These are phyloP conservation scores for Carassius gibelio DNA, from an alignment of 2,113 vertebrate species.

Conservation along the genomic window DNA sequence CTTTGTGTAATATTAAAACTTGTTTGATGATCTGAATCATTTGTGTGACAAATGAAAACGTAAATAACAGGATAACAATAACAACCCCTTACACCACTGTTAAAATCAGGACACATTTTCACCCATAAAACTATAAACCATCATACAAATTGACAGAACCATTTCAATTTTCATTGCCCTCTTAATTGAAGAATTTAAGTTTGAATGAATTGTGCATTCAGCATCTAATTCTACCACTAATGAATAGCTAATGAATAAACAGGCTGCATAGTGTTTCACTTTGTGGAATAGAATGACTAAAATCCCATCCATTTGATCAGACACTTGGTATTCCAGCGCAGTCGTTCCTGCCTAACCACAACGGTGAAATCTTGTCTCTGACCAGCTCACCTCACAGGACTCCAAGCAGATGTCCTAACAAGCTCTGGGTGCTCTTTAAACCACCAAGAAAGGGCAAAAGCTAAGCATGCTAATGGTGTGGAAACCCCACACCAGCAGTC, in stretches of 20 bases:
- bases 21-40: too few relatives aligned
- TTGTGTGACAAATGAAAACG: too few relatives aligned
- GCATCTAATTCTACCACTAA: conserved; percentile 14
- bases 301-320: conserved; percentile 11
- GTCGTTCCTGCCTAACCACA: background rate
- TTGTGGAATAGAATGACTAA: background rate
- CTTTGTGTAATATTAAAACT: too few relatives aligned
- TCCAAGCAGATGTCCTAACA: conserved; percentile 11
- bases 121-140: background rate
- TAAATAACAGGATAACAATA: too few relatives aligned
- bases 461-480: conserved; percentile 26
- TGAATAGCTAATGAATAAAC: conserved; percentile 20
- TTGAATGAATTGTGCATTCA: conserved; percentile 2
- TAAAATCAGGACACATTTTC: background rate
- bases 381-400: conserved; percentile 21
- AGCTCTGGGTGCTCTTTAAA: conserved; percentile 17
- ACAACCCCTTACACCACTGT: background rate
- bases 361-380: conserved; percentile 6
- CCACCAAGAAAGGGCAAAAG: conserved; percentile 22
- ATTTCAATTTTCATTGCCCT: background rate
- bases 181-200: background rate
- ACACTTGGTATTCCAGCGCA: background rate
- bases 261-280: background rate
- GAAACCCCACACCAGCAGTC: conserved; percentile 21
- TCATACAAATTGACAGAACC: conserved; percentile 1